phyloP scores from a whole-genome alignment of 2,113 vertebrate species.

The Microcebus lehilahytsara region DNA sequence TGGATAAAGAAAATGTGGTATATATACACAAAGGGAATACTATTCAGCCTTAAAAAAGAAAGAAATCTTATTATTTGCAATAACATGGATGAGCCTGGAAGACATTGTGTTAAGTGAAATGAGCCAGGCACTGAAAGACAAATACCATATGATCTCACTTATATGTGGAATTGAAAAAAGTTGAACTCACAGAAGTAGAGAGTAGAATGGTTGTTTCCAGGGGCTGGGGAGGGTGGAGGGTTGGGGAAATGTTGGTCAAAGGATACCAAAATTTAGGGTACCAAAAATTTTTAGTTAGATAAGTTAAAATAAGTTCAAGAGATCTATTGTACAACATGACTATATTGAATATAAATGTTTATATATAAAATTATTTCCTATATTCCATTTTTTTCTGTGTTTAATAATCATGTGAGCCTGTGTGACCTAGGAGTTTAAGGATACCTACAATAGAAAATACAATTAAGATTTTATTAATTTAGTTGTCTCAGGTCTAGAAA shows the following conservation, averaged over 20 bases:
- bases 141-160: neutral
- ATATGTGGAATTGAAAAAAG: neutral
- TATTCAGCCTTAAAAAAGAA: neutral
- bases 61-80: neutral
- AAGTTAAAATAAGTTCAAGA: neutral
- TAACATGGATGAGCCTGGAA: neutral
- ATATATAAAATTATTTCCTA: neutral
- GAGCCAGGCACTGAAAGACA: neutral
- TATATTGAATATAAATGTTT: neutral
- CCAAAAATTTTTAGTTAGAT: neutral
- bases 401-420: neutral
- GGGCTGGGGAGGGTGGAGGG: neutral
- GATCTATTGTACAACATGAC: neutral
- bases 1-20: neutral
- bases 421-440: neutral
- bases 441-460: neutral
- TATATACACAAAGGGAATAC: neutral
- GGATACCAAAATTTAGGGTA: neutral
- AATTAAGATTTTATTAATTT: neutral
- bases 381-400: neutral
- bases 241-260: neutral
- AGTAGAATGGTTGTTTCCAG: neutral
- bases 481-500: neutral
- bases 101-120: neutral
- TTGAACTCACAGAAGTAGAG: neutral